phyloP scores from a whole-genome alignment of 1,140 invertebrate species.

The Lordiphosa clarofinis region DNA sequence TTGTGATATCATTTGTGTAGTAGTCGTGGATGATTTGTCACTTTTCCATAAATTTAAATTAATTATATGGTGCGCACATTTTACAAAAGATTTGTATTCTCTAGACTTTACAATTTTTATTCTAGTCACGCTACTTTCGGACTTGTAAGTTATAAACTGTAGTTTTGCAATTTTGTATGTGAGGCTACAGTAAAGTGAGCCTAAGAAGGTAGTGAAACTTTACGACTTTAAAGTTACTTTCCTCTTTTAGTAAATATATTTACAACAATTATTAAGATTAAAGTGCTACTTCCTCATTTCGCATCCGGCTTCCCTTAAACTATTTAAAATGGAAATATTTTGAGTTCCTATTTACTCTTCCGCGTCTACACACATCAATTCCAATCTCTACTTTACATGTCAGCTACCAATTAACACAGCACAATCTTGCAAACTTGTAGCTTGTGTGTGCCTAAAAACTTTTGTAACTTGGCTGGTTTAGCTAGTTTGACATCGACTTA shows the following conservation, averaged over 20 bases:
- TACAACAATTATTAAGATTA: too few relatives aligned
- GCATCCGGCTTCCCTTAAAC: conserved; percentile 4
- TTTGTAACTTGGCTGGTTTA: conserved; percentile 42
- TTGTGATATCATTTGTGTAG: conserved; percentile 57
- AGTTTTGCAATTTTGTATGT: conserved; percentile 29
- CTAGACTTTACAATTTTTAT: too few relatives aligned
- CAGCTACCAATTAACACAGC: conserved; percentile 44
- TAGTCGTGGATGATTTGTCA: conserved; percentile 11
- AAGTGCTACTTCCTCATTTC: not conserved
- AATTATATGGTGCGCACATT: conserved; percentile 51
- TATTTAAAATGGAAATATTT: not conserved
- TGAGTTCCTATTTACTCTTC: too few relatives aligned
- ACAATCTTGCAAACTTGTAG: conserved; percentile 14
- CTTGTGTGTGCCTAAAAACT: conserved; percentile 16
- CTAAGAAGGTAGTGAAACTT: not conserved
- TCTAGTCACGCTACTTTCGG: too few relatives aligned
- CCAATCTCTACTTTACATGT: conserved; percentile 10
- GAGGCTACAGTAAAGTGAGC: conserved; percentile 21
- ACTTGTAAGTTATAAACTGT: not conserved
- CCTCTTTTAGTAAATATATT: too few relatives aligned
- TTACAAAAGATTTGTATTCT: conserved; percentile 9
- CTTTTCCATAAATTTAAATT: conserved; percentile 60
- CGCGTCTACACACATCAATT: not conserved
- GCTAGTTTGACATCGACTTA: conserved; percentile 64
- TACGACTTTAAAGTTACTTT: too few relatives aligned